These are phyloP conservation scores for Steinernema khuongi DNA, from an alignment of 1,140 invertebrate genomes.

Conservation along the genomic window DNA sequence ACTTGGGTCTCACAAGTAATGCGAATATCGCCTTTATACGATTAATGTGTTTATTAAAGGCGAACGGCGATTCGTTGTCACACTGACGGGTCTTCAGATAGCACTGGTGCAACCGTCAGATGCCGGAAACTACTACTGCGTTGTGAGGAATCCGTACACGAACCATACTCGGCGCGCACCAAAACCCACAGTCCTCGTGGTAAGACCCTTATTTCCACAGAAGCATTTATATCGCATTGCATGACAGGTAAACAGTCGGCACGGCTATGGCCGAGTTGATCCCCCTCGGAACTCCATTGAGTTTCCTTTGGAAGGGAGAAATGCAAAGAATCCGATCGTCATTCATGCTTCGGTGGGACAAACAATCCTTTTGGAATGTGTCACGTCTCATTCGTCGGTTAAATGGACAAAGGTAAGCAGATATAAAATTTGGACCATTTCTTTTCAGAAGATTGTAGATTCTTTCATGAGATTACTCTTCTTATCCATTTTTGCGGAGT, in stretches of 20 bases:
- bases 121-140: conserved; percentile 49
- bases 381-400: background rate
- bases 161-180: conserved; percentile 45
- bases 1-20: conserved; percentile 41
- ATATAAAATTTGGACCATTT: background rate
- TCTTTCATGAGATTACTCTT: too few species aligned
- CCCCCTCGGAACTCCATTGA: background rate
- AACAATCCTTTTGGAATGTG: background rate
- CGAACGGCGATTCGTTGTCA: conserved; percentile 45
- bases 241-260: background rate
- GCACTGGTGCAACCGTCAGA: conserved; percentile 47
- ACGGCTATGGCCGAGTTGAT: background rate
- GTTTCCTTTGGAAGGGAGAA: background rate
- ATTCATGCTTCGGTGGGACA: conserved; percentile 3
- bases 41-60: conserved; percentile 25
- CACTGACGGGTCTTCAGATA: conserved; percentile 48
- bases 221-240: background rate
- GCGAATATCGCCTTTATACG: background rate
- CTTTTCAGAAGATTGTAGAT: background rate
- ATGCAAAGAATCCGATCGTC: background rate
- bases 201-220: conserved; percentile 1
- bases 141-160: conserved; percentile 48
- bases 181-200: conserved; percentile 42
- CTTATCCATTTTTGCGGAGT: too few species aligned
- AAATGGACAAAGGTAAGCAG: background rate